Conservation (phyloP, 1,140 invertebrate species). For the Helicoverpa zea region DNA sequence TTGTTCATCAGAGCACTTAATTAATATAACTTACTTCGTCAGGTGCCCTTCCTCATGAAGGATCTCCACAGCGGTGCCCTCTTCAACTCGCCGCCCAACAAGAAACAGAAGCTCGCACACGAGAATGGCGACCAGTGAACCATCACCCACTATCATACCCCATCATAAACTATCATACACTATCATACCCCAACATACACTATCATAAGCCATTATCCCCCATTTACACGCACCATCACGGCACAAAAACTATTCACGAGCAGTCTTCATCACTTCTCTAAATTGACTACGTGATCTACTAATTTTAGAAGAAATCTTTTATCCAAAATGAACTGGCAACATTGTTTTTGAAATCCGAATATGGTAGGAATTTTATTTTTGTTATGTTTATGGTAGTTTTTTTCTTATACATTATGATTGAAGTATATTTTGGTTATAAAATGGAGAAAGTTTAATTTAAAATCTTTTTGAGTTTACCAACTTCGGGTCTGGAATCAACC, state of each 20-base stretch:
- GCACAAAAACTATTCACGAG: constrained; percentile 42
- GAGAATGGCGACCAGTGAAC: constrained; percentile 72
- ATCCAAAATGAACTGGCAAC: no score
- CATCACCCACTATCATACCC: not conserved
- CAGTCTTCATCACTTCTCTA: constrained; percentile 11
- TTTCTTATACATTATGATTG: no score
- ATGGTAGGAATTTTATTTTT: no score
- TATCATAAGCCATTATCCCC: not conserved
- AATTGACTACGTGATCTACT: not conserved
- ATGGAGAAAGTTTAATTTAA: no score
- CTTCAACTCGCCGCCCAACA: constrained; percentile 70
- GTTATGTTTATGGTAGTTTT: no score
- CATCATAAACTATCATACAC: no score
- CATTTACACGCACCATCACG: not conserved
- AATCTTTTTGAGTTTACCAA: no score
- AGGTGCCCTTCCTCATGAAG: constrained; percentile 79
- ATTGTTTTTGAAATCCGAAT: no score
- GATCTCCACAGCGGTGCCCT: constrained; percentile 72
- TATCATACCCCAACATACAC: not conserved
- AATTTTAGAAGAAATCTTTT: not conserved
- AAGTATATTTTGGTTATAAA: no score
- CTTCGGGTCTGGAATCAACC: no score
- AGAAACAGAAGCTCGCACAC: constrained; percentile 71
- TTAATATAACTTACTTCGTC: no score
- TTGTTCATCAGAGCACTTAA: no score